Evolutionary conservation across 1,140 invertebrate genomes (phyloP), one percentile per base, ranked within the genome.

Genomic region (Meteorus sp.): DNA sequence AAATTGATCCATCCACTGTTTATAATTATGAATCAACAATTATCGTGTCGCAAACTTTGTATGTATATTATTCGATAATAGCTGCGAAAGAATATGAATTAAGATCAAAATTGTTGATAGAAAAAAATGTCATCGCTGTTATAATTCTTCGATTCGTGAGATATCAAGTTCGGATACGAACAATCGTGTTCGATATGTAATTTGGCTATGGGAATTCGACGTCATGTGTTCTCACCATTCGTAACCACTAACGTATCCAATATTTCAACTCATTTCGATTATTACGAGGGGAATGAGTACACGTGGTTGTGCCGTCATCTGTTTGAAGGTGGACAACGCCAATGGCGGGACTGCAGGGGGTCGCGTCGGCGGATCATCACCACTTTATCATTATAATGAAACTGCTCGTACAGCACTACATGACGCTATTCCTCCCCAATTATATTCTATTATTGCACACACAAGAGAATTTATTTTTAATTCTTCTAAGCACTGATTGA

Each of bases 201-300:
- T 45, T 59, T 17, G 62, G 67, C 62, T 70, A 75, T 77, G 75
- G 74, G 73, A 77, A 76, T 76, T 69, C 62, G 43, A 59, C 64
- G 69, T 70, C 75, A 77, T 76, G 69, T 76, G 74, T 62, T 56
- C 29, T 17, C 17, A 20, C 8, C 52, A 51, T 61, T 45, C 55
- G 60, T n/a, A n/a, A n/a, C 45, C 48, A 60, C 60, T 31, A 20
- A 20, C 33, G 41, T 31, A 51, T 54, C 25, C 31, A 41, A 47
- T 60, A 50, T 9, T 23, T 15, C n/a, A 57, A 62, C 54, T 50
- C 27, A 37, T 55, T 59, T 66, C 59, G 56, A 64, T 56, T 53
- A 61, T 59, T 17, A 1, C 23, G 37, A 44, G 15, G 31, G 50
- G 35, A 39, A 19, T 4, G n/a, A 8, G 19, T 39, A 20, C 15